phyloP scores from a whole-genome alignment of 2,797 vertebrate genomes.

The Mycteria americana region DNA sequence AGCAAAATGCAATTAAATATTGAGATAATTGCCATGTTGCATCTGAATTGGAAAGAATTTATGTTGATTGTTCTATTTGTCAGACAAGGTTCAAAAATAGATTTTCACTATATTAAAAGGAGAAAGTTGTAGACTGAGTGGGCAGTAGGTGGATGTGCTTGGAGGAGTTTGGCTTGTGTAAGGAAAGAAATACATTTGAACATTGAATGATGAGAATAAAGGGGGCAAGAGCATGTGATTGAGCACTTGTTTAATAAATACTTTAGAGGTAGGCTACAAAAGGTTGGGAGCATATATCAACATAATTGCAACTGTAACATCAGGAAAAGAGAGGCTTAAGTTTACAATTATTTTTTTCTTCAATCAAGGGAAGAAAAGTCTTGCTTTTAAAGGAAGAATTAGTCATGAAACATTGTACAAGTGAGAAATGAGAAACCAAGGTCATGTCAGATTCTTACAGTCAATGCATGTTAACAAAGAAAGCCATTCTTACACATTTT shows the following conservation, averaged over 20 bases:
- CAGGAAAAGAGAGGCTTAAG: neutral
- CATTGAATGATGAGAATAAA: neutral
- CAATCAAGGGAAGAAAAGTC: neutral
- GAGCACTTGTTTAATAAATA: neutral
- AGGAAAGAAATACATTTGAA: neutral
- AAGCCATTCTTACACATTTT: neutral
- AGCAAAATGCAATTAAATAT: neutral
- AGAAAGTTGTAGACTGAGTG: neutral
- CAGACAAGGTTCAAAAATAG: neutral
- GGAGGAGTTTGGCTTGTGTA: neutral
- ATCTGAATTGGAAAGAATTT: neutral
- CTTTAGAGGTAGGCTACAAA: neutral
- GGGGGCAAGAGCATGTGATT: neutral
- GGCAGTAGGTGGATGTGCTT: neutral
- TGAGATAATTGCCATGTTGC: neutral
- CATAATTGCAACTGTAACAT: neutral
- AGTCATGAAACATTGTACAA: neutral
- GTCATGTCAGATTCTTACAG: neutral
- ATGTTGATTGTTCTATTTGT: neutral
- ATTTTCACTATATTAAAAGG: neutral
- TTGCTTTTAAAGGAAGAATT: neutral
- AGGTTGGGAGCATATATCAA: neutral
- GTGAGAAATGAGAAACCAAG: neutral
- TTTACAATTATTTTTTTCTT: neutral
- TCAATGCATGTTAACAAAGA: neutral